Base-by-base conservation (phyloP, 2,113 vertebrate species). In the Brienomyrus brachyistius region DNA sequence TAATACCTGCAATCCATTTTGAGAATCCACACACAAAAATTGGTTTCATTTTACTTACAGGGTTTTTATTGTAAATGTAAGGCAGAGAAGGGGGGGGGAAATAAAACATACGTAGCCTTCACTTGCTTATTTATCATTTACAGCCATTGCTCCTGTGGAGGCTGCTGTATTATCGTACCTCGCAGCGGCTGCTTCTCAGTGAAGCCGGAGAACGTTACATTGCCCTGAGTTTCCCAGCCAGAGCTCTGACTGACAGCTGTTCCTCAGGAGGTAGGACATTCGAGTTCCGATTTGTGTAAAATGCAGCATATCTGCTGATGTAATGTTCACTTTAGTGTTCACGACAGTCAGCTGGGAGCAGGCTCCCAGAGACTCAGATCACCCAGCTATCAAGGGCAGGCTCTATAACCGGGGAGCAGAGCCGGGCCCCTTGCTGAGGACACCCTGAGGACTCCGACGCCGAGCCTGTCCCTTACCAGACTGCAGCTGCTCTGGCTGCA, bases 401-500 rank as follows among this genome's bases (percentile, higher is more conserved):
- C 23, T 62, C 21, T n/a, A 1, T 62, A 40, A 19, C 74, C 19
- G 74, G 7, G 74, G 35, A 40, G 74, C 74, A 31, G 31, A 43
- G 35, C 10, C 0, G 3, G 35, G 74, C 74, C 35, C 35, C 31
- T 19, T 2, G 70, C 74, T 35, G 66, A 35, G 11, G 3, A 31
- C 9, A 10, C 66, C 27, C 9, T 10, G 23, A 59, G 56, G 21
- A 21, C 74, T 23, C 51, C 27, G 17, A 66, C 0, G 15, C 85
- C 21, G 40, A 43, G 3, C 62, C 17, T 13, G 56, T 54, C 43
- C 47, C 91, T 94, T 93, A 99, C 98, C 98, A 92, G 98, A 97
- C 95, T 98, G 98, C 91, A 99, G 96, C 90, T 98, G 96, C 87
- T 99, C 98, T 94, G 97, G 97, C 91, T 98, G 96, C 91, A 98